A percentile compares a stretch with the other conserved stretches of the same genome.
Evolutionary conservation across 2,797 vertebrate genomes (phyloP).

Genomic region (Crocodylus rhombifer): DNA sequence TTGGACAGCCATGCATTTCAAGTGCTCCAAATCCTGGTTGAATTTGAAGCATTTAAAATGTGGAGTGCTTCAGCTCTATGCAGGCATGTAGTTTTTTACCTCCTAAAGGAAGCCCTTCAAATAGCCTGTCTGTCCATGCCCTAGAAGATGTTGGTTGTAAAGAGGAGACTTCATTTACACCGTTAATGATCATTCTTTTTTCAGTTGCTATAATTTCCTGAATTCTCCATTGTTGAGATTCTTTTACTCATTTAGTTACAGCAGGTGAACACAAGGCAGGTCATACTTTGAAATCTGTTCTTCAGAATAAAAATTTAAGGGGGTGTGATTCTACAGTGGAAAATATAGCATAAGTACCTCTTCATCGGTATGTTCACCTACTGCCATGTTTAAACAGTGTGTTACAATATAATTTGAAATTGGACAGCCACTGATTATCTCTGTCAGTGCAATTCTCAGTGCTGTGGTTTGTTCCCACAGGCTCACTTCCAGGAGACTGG

Average conservation of each 20-base stretch:
- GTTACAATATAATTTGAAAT: not conserved
- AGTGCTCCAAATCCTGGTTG: no score
- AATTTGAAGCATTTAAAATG: no score
- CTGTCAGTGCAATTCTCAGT: not conserved
- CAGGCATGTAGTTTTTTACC: no score
- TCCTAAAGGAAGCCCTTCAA: no score
- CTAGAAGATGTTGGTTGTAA: not conserved
- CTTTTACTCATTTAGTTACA: not conserved
- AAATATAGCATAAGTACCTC: not conserved
- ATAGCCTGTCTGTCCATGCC: not conserved
- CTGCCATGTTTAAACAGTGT: not conserved
- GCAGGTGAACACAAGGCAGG: not conserved
- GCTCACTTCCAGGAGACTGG: not conserved
- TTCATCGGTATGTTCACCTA: not conserved
- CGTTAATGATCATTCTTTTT: not conserved
- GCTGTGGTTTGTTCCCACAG: not conserved
- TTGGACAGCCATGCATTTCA: no score
- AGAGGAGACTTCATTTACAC: not conserved
- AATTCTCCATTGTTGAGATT: not conserved
- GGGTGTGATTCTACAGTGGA: not conserved
- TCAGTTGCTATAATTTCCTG: fast-evolving
- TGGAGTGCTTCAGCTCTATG: no score
- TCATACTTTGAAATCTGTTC: not conserved
- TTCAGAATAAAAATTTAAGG: not conserved
- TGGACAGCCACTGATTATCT: not conserved